Conservation (phyloP, 2,888 invertebrate genomes). For the Ischnura elegans region DNA sequence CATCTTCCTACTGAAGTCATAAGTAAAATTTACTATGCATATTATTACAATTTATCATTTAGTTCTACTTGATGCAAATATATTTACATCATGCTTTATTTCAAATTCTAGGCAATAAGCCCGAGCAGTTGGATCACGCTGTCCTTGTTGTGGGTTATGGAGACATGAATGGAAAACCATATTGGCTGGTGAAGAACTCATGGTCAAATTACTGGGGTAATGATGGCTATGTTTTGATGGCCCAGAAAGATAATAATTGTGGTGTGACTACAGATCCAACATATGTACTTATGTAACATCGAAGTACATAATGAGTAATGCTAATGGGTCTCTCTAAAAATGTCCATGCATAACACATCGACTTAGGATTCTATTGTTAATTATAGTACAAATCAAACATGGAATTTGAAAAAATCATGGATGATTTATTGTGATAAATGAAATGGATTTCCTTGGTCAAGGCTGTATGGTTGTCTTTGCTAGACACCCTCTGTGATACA, state of each 20-base stretch:
- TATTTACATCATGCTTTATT: constrained; percentile 69
- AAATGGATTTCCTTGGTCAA: not conserved
- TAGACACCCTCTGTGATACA: not conserved
- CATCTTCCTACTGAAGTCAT: too few relatives aligned
- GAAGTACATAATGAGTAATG: not conserved
- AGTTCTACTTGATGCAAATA: too few relatives aligned
- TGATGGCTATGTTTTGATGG: constrained; percentile 96
- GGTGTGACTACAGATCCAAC: constrained; percentile 94
- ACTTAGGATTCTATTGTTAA: not conserved
- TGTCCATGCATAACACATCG: not conserved
- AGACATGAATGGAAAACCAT: constrained; percentile 88
- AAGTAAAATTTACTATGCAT: too few relatives aligned
- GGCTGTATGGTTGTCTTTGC: not conserved
- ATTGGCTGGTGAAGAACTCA: constrained; percentile 97
- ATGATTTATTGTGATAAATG: constrained; percentile 1
- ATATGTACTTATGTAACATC: constrained; percentile 80
- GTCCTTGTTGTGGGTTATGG: constrained; percentile 97
- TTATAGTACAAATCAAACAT: not conserved
- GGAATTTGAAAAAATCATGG: not conserved
- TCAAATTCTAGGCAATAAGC: constrained; percentile 84
- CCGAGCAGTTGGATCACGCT: constrained; percentile 92
- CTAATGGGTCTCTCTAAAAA: too few relatives aligned
- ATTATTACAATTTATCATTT: too few relatives aligned
- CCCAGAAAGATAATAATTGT: constrained; percentile 94
- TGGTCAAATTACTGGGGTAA: constrained; percentile 99